Evolutionary conservation across 2,113 vertebrate species (phyloP).

Genomic region (Diphyllodes magnificus): DNA sequence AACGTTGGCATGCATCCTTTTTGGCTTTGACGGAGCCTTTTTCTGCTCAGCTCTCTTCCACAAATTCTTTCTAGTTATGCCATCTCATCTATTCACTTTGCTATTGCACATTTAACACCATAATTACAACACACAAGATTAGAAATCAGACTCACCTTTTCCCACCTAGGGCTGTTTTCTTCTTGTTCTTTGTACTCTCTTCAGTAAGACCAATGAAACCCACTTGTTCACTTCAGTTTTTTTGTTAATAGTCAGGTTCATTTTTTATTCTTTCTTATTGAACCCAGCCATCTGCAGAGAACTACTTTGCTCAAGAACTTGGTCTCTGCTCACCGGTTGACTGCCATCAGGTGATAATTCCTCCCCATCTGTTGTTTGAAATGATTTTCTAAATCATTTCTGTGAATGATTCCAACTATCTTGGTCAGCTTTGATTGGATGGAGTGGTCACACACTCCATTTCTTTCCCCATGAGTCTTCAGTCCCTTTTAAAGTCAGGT

Average conservation of each 20-base stretch:
- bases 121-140: constrained; percentile 16
- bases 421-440: background rate
- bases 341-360: constrained; percentile 25
- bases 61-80: constrained; percentile 43
- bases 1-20: constrained; percentile 48
- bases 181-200: constrained; percentile 1
- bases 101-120: background rate
- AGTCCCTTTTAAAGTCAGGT: background rate
- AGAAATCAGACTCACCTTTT: constrained; percentile 25
- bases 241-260: background rate
- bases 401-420: background rate
- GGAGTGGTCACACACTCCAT: background rate
- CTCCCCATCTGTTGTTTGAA: constrained; percentile 12
- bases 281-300: background rate
- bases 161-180: background rate
- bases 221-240: background rate
- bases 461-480: background rate
- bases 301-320: background rate
- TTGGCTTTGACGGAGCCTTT: constrained; percentile 52
- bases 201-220: background rate
- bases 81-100: constrained; percentile 24
- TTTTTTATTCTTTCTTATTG: background rate
- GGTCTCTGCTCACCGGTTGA: background rate
- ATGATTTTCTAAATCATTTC: constrained; percentile 3
- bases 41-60: constrained; percentile 49